A percentile compares a stretch with the other conserved stretches of the same genome.
Conservation (phyloP, 1,140 invertebrate genomes). For the Meteorus sp. region DNA sequence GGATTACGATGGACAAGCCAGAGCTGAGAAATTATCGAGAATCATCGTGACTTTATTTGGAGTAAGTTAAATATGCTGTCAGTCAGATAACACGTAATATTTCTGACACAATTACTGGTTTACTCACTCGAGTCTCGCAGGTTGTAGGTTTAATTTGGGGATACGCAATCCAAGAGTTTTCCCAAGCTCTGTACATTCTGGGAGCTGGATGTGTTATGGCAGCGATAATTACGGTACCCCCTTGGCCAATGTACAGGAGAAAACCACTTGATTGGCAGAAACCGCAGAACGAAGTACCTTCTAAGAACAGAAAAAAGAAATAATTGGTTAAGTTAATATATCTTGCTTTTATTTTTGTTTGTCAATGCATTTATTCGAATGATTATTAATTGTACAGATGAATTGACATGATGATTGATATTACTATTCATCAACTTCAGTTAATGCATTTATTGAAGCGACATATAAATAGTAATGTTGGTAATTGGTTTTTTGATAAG, state of each 20-base stretch:
- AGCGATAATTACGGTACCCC: slow-evolving; percentile 81
- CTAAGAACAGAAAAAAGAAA: slow-evolving; percentile 55
- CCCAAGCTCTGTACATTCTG: slow-evolving; percentile 91
- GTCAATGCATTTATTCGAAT: no score
- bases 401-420: no score
- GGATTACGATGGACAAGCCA: slow-evolving; percentile 91
- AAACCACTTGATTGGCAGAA: slow-evolving; percentile 92
- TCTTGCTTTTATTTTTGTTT: not conserved
- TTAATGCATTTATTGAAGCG: no score
- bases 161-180: slow-evolving; percentile 94
- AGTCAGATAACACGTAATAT: not conserved
- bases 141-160: slow-evolving; percentile 88
- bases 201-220: slow-evolving; percentile 87
- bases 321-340: slow-evolving; percentile 30
- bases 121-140: slow-evolving; percentile 44
- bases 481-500: no score
- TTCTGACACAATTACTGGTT: not conserved
- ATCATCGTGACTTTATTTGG: slow-evolving; percentile 89
- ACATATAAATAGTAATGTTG: no score
- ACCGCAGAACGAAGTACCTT: slow-evolving; percentile 53
- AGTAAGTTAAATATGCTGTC: no score
- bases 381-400: no score
- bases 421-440: no score
- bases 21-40: slow-evolving; percentile 84
- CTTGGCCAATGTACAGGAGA: slow-evolving; percentile 89